Percentiles rank a stretch among this genome's conserved stretches.
Conservation (phyloP, 2,888 invertebrate species). For the Lydus trimaculatus region DNA sequence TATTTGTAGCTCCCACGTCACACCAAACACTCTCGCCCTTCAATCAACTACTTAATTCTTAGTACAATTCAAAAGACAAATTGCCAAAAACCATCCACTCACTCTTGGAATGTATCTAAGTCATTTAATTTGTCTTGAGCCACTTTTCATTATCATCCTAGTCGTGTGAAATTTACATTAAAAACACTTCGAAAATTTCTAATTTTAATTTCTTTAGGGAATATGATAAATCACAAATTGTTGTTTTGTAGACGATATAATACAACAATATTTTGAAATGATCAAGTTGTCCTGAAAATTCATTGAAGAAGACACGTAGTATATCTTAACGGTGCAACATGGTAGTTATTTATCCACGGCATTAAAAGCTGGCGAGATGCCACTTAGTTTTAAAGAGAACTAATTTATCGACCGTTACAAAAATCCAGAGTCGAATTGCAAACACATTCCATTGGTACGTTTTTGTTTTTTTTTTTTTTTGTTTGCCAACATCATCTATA, state of each 20-base stretch:
- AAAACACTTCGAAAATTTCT: neutral
- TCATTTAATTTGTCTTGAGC: slow-evolving; percentile 50
- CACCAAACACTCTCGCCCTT: slow-evolving; percentile 57
- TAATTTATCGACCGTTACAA: slow-evolving; percentile 54
- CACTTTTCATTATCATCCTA: slow-evolving; percentile 29
- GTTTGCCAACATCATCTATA: slow-evolving; percentile 38
- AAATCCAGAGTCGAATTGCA: slow-evolving; percentile 44
- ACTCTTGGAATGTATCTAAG: slow-evolving; percentile 51
- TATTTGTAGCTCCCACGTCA: slow-evolving; percentile 58
- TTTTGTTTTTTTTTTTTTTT: too few relatives aligned
- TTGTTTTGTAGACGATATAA: neutral
- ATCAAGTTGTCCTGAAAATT: slow-evolving; percentile 41
- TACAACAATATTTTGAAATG: slow-evolving; percentile 45
- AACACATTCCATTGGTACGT: slow-evolving; percentile 43
- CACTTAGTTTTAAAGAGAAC: slow-evolving; percentile 45
- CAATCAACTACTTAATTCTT: slow-evolving; percentile 56
- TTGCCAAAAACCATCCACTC: slow-evolving; percentile 49
- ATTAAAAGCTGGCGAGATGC: slow-evolving; percentile 46
- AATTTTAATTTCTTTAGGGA: slow-evolving; percentile 7
- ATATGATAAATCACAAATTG: slow-evolving; percentile 3
- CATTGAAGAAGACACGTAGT: slow-evolving; percentile 47
- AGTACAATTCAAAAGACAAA: slow-evolving; percentile 55
- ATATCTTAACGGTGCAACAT: slow-evolving; percentile 41
- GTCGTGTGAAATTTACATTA: neutral
- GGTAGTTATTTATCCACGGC: slow-evolving; percentile 44